Evolutionary conservation across 2,888 invertebrate genomes (phyloP), one percentile per base, ranked within the genome.

Genomic region (Hanleya hanleyi): DNA sequence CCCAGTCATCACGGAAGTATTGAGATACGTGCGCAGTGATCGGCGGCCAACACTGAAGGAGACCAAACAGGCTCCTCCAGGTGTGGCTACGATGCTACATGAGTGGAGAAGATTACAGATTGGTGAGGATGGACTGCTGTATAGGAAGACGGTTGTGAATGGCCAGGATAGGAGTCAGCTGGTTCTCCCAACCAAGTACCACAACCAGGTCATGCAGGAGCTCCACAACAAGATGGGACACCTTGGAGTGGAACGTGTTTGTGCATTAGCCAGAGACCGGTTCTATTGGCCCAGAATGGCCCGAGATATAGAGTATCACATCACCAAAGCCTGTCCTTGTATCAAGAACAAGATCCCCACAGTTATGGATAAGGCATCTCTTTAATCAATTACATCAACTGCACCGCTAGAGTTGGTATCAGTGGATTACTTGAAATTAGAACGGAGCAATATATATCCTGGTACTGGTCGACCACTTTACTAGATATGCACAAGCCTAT

Each of bases 401-500:
- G 62, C 32, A 32, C 62, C 62, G 9, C 32, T 62, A 9, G 7
- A 62, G 22, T 5, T 62, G 7, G 62, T 62, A 22, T 62, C 62
- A 35, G 22, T 62, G 6, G 62, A 62, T 33, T 62, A 7, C 32
- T 33, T 62, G 15, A 32, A 32, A 15, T 12, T 62, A 7, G 62
- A 62, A 32, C 22, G 22, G 33, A 33, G 33, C 32, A 49, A 62
- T 12, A 62, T 50, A 74, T n/a, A 74, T 70, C 1, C 32, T 67
- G 18, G 70, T 62, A 22, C 15, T 70, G 18, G 26, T 70, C 7
- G 67, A 74, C 36, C 62, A 74, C 35, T 74, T 70, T 29, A 74
- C 74, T 9, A 0, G 73, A 47, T 70, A 70, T 12, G 73, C 67
- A 12, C 70, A 73, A 47, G 73, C 70, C 1, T 73, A 70, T 36